Evolutionary conservation across 1,140 invertebrate species (phyloP), one percentile per base, ranked within the genome.

Genomic region (Drosophila auraria): DNA sequence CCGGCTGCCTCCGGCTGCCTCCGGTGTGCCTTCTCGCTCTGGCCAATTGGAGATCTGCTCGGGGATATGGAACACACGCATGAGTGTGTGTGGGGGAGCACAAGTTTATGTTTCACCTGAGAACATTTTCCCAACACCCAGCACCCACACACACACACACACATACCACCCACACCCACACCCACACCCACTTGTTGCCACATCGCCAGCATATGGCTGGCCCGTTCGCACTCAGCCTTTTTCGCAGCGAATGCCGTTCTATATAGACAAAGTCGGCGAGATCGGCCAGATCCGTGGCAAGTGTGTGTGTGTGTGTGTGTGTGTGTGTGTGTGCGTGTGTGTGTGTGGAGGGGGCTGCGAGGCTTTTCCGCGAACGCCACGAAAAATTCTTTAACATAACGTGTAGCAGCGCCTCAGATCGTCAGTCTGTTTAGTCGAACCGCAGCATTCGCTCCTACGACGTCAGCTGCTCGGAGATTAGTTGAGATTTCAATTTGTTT

Each of bases 401-500:
- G 91, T 92, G 89, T 87, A 91, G 91, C 90, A 92, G 84, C 91
- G 83, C 84, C 80, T 80, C 84, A 75, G 87, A 92, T 91, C 91
- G 91, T 92, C 92, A 93, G 92, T 93, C 92, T 92, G 92, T 93
- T 93, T 93, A 93, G 92, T 93, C 92, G 92, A 93, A 93, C 92
- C 92, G 92, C 92, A 93, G 92, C 92, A 93, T 93, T 93, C 92
- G 92, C 92, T 93, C 92, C 92, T 92, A 93, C 90, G 76, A 93
- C 92, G 92, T 92, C 92, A 93, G 92, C 92, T 93, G 92, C 92
- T 92, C 92, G 92, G 92, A 93, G 92, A 84, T 89, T 91, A 87
- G 87, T 92, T 91, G 87, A 92, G 91, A 92, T 79, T 93, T 91
- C 77, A 93, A 92, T 93, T 93, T 93, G 91, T 92, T 93, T 93